Conservation (phyloP, 2,888 invertebrate genomes). For the Dinocampus coccinellae region DNA sequence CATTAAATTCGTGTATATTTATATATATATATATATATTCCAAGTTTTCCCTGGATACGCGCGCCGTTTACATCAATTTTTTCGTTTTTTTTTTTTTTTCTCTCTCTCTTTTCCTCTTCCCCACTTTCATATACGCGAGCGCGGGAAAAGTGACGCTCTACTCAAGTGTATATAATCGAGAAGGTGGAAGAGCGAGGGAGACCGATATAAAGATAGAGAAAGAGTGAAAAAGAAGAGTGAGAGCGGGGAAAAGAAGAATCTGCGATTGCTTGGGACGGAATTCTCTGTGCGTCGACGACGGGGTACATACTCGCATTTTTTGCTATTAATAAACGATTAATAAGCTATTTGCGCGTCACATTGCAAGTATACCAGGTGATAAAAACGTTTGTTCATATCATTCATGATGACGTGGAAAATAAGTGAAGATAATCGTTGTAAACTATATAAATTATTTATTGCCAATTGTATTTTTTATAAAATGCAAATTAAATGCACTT, state of each 20-base stretch:
- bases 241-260: constrained; percentile 10
- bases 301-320: constrained; percentile 22
- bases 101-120: constrained; percentile 21
- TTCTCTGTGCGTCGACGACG: constrained; percentile 27
- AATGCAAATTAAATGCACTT: constrained; percentile 24
- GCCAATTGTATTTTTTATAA: not conserved
- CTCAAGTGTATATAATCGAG: not conserved
- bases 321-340: constrained; percentile 17
- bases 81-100: constrained; percentile 19
- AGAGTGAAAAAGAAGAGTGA: not conserved
- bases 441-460: not conserved
- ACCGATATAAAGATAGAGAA: no score
- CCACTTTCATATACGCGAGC: constrained; percentile 28
- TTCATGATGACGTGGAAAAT: not conserved
- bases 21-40: not conserved
- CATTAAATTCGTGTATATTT: constrained; percentile 1
- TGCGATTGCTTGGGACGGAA: constrained; percentile 13
- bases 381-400: not conserved
- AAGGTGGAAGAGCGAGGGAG: not conserved
- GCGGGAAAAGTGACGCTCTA: constrained; percentile 37
- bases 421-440: not conserved
- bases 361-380: constrained; percentile 15
- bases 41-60: constrained; percentile 13
- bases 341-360: constrained; percentile 1
- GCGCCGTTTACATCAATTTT: constrained; percentile 26